Base-by-base conservation (phyloP, 2,888 invertebrate genomes). In the Tetragonisca angustula region DNA sequence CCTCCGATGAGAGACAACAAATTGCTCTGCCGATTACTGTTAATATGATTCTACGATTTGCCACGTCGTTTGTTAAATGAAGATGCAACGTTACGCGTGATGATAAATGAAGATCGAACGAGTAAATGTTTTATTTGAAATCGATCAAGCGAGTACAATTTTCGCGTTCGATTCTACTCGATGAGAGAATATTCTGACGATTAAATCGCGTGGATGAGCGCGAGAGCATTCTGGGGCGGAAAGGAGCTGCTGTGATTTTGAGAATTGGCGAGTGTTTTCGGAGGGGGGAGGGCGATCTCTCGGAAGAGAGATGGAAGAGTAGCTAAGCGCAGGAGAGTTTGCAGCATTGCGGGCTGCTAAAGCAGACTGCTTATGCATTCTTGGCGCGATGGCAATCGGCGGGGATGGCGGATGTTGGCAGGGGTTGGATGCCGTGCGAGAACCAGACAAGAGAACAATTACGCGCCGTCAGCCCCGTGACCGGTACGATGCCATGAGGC, bases 361-460 rank as follows among this genome's bases (percentile, higher is more conserved):
- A 89, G 86, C 85, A 69, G 76, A 67, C 93, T 93, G 91, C 91
- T 94, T 94, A 93, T 91, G 92, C 92, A 94, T 94, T 94, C 94
- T 91, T 88, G 91, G 88, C 93, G 93, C 93, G 93, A 87, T 93
- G 91, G 93, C 93, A 94, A 94, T 94, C 93, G 92, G 92, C 88
- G 88, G 91, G 91, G 88, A 90, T 91, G 91, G 90, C 89, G 90
- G 76, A 88, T 87, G 88, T 86, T 88, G 91, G 91, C 86, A 87
- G 83, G 87, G 88, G 85, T 78, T 81, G 87, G 87, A 83, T 80
- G 76, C 85, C 76, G 87, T 81, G 89, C 82, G 90, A 89, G 90
- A 92, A 91, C 84, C 92, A 92, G 93, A 93, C 93, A 92, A 92
- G 93, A 92, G 93, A 93, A 93, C 94, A 94, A 94, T 94, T 94